phyloP scores from a whole-genome alignment of 2,888 invertebrate species.

The Hoplodrina ambigua region DNA sequence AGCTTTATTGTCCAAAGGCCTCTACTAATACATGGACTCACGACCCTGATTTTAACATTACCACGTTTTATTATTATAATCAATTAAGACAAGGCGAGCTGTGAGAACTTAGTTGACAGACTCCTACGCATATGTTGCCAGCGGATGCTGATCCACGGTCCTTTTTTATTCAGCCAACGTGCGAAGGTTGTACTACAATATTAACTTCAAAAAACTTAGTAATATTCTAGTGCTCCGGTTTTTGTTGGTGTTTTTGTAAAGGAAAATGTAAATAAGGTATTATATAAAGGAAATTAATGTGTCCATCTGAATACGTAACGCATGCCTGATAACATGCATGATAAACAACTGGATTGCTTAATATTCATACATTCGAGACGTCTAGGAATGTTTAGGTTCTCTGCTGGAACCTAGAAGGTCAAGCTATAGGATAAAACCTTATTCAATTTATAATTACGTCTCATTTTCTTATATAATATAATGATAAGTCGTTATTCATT shows the following conservation, averaged over 20 bases:
- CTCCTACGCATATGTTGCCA: constrained; percentile 76
- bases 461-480: no score
- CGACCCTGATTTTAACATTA: constrained; percentile 17
- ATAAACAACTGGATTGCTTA: constrained; percentile 13
- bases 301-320: constrained; percentile 26
- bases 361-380: constrained; percentile 32
- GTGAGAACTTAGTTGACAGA: constrained; percentile 71
- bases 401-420: constrained; percentile 14
- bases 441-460: background rate
- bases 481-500: background rate
- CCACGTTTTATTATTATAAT: constrained; percentile 55
- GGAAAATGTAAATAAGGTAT: constrained; percentile 10
- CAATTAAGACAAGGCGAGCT: constrained; percentile 68
- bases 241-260: constrained; percentile 10
- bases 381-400: constrained; percentile 27
- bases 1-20: constrained; percentile 6
- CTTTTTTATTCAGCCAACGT: constrained; percentile 64
- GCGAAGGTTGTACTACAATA: constrained; percentile 46
- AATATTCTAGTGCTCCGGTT: constrained; percentile 7
- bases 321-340: constrained; percentile 9
- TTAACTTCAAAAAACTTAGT: constrained; percentile 13
- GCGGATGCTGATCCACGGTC: constrained; percentile 70
- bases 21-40: background rate
- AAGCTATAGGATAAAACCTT: constrained; percentile 6
- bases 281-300: constrained; percentile 20